A percentile compares a stretch with the other conserved stretches of the same genome.
phyloP scores from a whole-genome alignment of 2,888 invertebrate species.

The Tortrix viridana region DNA sequence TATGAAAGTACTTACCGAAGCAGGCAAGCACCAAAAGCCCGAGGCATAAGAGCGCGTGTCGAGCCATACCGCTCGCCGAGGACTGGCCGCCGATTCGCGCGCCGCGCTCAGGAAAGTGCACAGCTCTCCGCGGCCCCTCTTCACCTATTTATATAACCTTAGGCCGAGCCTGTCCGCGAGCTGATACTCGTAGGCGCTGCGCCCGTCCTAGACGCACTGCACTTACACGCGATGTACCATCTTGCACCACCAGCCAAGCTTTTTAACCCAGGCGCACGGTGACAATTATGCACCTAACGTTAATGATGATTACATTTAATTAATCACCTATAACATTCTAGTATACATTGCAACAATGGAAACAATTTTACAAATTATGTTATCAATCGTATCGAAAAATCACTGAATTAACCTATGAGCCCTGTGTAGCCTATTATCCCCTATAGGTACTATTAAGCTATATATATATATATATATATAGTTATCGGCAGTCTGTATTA shows the following conservation, averaged over 20 bases:
- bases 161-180: slow-evolving; percentile 59
- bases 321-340: slow-evolving; percentile 44
- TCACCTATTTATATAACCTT: slow-evolving; percentile 82
- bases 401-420: no score
- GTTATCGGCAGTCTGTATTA: no score
- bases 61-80: slow-evolving; percentile 83
- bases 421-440: no score
- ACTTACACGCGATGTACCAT: slow-evolving; percentile 61
- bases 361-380: background rate
- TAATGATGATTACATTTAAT: slow-evolving; percentile 54
- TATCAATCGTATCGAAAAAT: no score
- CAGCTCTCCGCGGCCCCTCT: slow-evolving; percentile 81
- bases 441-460: no score
- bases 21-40: slow-evolving; percentile 76
- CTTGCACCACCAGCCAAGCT: slow-evolving; percentile 58
- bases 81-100: slow-evolving; percentile 74
- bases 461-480: no score
- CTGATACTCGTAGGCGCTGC: slow-evolving; percentile 54
- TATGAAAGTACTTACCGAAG: slow-evolving; percentile 71
- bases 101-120: slow-evolving; percentile 77
- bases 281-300: slow-evolving; percentile 52
- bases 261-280: slow-evolving; percentile 62
- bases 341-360: background rate
- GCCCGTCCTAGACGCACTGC: slow-evolving; percentile 66
- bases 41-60: slow-evolving; percentile 80